Evolutionary conservation across 1,140 invertebrate species (phyloP).

Genomic region (Odontomachus brunneus): DNA sequence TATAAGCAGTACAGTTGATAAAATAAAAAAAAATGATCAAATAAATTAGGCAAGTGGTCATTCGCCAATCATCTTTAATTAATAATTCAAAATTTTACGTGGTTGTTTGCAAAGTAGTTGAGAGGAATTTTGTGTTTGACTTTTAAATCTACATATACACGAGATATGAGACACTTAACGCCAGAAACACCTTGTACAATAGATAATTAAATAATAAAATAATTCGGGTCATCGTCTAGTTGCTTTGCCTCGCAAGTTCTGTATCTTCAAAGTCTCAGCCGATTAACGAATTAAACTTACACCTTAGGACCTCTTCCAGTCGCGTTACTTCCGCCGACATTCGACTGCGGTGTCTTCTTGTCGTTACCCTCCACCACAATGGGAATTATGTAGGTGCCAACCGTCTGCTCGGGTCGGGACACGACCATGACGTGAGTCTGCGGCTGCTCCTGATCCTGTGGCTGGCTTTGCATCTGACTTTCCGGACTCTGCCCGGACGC

Average conservation of each 20-base stretch:
- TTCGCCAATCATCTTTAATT: too few relatives aligned
- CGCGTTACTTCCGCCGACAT: constrained; percentile 72
- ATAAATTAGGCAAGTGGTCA: too few relatives aligned
- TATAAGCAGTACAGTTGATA: background rate
- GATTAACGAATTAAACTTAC: constrained; percentile 67
- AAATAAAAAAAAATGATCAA: too few relatives aligned
- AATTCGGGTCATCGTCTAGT: too few relatives aligned
- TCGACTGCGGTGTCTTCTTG: constrained; percentile 65
- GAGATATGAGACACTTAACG: too few relatives aligned
- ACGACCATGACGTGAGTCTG: constrained; percentile 65
- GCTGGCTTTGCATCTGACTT: constrained; percentile 53
- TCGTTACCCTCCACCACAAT: constrained; percentile 77
- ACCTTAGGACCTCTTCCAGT: constrained; percentile 66
- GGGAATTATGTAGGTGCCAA: constrained; percentile 79
- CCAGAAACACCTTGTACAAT: too few relatives aligned
- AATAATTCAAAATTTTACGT: too few relatives aligned
- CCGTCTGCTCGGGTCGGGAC: constrained; percentile 64
- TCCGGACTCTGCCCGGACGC: constrained; percentile 68
- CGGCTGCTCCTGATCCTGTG: constrained; percentile 73
- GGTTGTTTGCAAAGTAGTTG: too few relatives aligned
- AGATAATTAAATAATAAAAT: too few relatives aligned
- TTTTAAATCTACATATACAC: too few relatives aligned
- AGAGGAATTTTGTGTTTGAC: too few relatives aligned
- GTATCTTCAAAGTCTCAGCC: background rate
- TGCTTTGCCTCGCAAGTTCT: too few relatives aligned